A percentile compares a stretch with the other conserved stretches of the same genome.
Conservation (phyloP, 2,888 invertebrate genomes). For the Phaedon cochleariae region DNA sequence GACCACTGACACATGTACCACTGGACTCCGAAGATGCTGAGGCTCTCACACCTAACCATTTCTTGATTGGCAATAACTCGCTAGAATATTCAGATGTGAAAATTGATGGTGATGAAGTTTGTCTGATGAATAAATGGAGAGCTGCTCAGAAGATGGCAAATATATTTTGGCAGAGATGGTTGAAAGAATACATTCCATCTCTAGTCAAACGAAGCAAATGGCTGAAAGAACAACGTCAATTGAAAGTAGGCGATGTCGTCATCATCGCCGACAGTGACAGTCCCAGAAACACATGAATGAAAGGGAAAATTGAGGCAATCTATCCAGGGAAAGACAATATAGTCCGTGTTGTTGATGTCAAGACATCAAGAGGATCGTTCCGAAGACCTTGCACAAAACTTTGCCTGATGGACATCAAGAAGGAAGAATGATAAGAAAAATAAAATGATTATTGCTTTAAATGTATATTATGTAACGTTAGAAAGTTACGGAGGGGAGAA, state of each 20-base stretch:
- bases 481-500: no score
- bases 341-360: no score
- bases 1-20: conserved; percentile 3
- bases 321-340: not conserved
- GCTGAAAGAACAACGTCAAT: not conserved
- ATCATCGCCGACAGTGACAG: not conserved
- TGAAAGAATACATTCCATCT: conserved; percentile 3
- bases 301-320: not conserved
- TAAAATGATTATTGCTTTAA: no score
- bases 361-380: no score
- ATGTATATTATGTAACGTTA: no score
- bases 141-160: conserved; percentile 4
- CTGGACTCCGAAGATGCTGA: conserved; percentile 1
- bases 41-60: conserved; percentile 1
- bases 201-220: conserved; percentile 1
- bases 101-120: not conserved
- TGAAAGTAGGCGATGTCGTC: conserved; percentile 1
- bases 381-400: no score
- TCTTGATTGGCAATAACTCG: not conserved
- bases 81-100: not conserved
- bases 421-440: no score
- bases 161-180: conserved; percentile 12
- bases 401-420: no score
- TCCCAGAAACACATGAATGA: not conserved
- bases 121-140: not conserved